Evolutionary conservation across 2,113 vertebrate species (phyloP).

Genomic region (Brachirus orientalis): DNA sequence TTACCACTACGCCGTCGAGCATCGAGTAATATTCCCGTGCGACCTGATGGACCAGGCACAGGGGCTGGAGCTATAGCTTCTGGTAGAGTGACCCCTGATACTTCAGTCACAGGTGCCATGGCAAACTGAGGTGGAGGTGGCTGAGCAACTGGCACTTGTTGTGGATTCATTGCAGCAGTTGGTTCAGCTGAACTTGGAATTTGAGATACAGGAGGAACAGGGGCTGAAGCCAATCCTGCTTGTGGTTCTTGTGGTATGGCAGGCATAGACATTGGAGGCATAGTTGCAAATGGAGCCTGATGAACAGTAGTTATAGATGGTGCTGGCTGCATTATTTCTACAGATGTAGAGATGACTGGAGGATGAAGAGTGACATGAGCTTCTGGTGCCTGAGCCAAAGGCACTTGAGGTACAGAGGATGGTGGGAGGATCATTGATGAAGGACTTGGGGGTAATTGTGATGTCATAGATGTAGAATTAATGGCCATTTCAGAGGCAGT

Average conservation of each 20-base stretch:
- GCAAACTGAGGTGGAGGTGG: constrained; percentile 33
- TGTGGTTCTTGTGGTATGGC: constrained; percentile 27
- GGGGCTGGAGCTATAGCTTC: constrained; percentile 82
- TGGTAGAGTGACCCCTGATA: constrained; percentile 44
- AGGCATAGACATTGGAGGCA: constrained; percentile 26
- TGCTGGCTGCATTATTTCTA: constrained; percentile 55
- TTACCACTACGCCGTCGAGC: constrained; percentile 86
- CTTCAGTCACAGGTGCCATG: constrained; percentile 54
- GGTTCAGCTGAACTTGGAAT: constrained; percentile 13
- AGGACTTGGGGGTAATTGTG: constrained; percentile 34
- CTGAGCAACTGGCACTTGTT: constrained; percentile 39
- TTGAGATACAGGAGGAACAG: constrained; percentile 37
- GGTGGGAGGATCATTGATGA: constrained; percentile 16
- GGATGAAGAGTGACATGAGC: constrained; percentile 32
- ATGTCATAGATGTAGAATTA: constrained; percentile 32
- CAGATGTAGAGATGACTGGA: constrained; percentile 38
- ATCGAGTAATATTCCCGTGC: constrained; percentile 92
- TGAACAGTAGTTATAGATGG: constrained; percentile 41
- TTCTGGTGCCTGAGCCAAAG: constrained; percentile 41
- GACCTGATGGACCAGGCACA: constrained; percentile 78
- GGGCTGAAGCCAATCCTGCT: constrained; percentile 22
- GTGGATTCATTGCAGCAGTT: constrained; percentile 14
- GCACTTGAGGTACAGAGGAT: constrained; percentile 24
- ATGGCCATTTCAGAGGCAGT: constrained; percentile 43
- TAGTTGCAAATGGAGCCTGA: constrained; percentile 44